These are phyloP conservation scores for Lysandra coridon DNA, from an alignment of 2,888 invertebrate genomes.

Conservation along the genomic window DNA sequence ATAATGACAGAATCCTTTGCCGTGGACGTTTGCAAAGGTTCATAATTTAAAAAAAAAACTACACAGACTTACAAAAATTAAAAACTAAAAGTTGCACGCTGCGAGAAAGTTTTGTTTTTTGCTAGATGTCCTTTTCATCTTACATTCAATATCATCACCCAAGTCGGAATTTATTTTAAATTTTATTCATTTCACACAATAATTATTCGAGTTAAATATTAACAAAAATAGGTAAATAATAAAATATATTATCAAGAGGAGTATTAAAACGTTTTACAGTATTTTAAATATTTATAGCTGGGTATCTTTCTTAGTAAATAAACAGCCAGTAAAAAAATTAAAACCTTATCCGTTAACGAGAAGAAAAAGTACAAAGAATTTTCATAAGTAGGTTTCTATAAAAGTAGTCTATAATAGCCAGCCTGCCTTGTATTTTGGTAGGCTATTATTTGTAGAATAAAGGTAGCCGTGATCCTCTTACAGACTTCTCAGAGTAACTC, in stretches of 20 bases:
- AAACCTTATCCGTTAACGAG: not conserved
- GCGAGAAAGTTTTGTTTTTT: not conserved
- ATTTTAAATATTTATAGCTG: too few species aligned
- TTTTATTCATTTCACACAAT: too few species aligned
- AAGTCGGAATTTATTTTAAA: too few species aligned
- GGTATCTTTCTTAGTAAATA: too few species aligned
- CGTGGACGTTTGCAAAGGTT: not conserved
- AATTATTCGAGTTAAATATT: too few species aligned
- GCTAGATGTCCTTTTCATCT: not conserved
- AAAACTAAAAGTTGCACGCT: not conserved
- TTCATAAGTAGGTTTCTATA: not conserved
- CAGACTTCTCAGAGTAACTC: not conserved
- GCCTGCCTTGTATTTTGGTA: not conserved
- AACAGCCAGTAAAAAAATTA: too few species aligned
- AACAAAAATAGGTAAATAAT: too few species aligned
- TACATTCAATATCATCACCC: too few species aligned
- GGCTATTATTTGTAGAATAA: not conserved
- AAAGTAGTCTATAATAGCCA: not conserved
- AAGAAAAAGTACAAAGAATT: not conserved
- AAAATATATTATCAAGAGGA: too few species aligned
- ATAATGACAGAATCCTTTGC: conserved; percentile 2
- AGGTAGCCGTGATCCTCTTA: not conserved
- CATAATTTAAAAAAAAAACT: not conserved
- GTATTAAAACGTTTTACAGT: too few species aligned
- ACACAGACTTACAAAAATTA: not conserved